phyloP scores from a whole-genome alignment of 2,888 invertebrate genomes.

The Polylopha cassiicola region DNA sequence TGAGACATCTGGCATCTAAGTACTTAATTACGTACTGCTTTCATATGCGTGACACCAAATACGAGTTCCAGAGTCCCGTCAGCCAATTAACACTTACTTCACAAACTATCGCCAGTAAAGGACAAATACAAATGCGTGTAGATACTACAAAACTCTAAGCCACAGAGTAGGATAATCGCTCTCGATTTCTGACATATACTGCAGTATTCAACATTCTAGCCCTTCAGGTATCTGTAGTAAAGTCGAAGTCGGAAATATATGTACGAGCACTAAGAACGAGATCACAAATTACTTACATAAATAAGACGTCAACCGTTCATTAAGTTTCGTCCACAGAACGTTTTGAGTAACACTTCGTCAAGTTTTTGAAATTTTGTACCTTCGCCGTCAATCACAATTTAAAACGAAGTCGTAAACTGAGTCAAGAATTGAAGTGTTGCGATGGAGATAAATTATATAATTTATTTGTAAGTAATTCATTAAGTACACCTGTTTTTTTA shows the following conservation, averaged over 20 bases:
- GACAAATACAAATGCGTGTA: conserved; percentile 10
- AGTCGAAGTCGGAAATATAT: conserved; percentile 1
- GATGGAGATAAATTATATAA: no score
- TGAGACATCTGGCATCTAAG: background rate
- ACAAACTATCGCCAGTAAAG: conserved; percentile 24
- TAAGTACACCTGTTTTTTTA: conserved; percentile 18
- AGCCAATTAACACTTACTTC: conserved; percentile 31
- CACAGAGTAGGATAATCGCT: conserved; percentile 8
- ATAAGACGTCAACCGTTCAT: conserved; percentile 32
- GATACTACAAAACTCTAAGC: background rate
- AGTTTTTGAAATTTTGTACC: conserved; percentile 9
- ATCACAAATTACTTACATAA: conserved; percentile 35
- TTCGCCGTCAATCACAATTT: conserved; percentile 15
- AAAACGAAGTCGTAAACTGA: conserved; percentile 9
- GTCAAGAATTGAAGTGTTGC: background rate
- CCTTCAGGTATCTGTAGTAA: no score
- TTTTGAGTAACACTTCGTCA: conserved; percentile 8
- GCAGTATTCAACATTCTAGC: background rate
- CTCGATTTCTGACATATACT: background rate
- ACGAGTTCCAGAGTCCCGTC: conserved; percentile 20
- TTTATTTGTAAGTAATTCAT: no score
- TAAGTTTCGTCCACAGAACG: conserved; percentile 23
- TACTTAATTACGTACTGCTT: conserved; percentile 9
- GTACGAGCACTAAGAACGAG: conserved; percentile 18
- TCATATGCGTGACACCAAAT: conserved; percentile 13